Evolutionary conservation across 2,797 vertebrate genomes (phyloP), one percentile per base, ranked within the genome.

Genomic region (Gorsachius magnificus): DNA sequence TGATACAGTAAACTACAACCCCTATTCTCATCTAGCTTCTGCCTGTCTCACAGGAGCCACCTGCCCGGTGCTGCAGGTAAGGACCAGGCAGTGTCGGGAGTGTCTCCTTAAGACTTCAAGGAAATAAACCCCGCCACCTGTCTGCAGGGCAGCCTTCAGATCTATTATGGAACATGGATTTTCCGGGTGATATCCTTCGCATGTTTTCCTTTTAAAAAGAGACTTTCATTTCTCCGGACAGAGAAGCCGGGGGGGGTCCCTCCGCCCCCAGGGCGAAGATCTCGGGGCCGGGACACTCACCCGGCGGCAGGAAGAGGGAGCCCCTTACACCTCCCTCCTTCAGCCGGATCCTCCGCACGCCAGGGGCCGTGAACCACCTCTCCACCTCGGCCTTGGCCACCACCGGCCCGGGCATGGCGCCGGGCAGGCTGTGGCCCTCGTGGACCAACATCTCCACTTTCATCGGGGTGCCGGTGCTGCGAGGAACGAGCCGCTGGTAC

Each of bases 261-360:
- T 25, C 53, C 28, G 13, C 46, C 38, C 64, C 15, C 51, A 13
- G 28, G 31, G 16, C 9, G 5, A 57, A 43, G 24, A 64, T 24
- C n/a, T 58, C 29, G 56, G 56, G 70, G 38, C 76, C 16, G 16
- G 45, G 60, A 46, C 74, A 94, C 82, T 98, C 97, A 98, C 98
- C 98, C 38, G 98, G 95, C 2, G 98, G 98, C 66, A 99, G 75
- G 90, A 99, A 98, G 80, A 99, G 94, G 9, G 98, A 98, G 41
- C 98, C 99, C 36, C 98, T 91, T 5, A 99, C n/a, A 33, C 92
- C 78, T 60, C 98, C 91, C 68, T 98, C 97, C 53, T 97, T 97
- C 80, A 99, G 96, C 11, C 97, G 97, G 51, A 97, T 96, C 90
- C 98, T 97, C 63, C 93, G 96, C 33, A 98, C 97, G 12, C 98